Conservation (phyloP, 2,888 invertebrate genomes). For the Lumbricus terrestris region DNA sequence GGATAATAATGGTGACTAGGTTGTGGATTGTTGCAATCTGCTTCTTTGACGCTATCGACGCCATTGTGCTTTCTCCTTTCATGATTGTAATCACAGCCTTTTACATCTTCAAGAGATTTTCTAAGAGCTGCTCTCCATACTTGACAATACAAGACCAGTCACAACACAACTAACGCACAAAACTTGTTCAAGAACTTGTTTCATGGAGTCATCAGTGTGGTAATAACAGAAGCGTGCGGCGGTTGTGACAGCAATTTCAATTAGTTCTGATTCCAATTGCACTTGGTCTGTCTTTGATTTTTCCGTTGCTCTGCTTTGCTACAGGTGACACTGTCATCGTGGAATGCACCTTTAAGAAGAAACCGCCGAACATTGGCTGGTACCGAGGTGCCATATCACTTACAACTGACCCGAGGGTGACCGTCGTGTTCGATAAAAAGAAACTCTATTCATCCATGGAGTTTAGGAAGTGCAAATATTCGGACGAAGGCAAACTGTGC, state of each 20-base stretch:
- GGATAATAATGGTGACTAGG: neutral
- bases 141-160: no score
- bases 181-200: no score
- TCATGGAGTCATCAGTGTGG: neutral
- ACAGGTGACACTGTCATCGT: conserved; percentile 53
- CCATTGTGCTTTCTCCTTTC: no score
- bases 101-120: no score
- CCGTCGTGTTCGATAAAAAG: conserved; percentile 65
- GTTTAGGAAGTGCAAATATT: conserved; percentile 91
- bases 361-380: conserved; percentile 79
- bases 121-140: no score
- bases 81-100: no score
- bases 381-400: conserved; percentile 89
- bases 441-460: conserved; percentile 67
- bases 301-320: neutral
- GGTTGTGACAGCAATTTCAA: neutral
- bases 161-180: no score
- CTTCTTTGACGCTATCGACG: no score
- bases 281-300: neutral
- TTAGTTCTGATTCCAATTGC: neutral
- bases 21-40: no score
- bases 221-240: neutral
- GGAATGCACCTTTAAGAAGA: conserved; percentile 32
- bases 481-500: conserved; percentile 95
- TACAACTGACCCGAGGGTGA: conserved; percentile 79